Base-by-base conservation (phyloP, 2,888 invertebrate genomes). In the Cheilosia urbana region DNA sequence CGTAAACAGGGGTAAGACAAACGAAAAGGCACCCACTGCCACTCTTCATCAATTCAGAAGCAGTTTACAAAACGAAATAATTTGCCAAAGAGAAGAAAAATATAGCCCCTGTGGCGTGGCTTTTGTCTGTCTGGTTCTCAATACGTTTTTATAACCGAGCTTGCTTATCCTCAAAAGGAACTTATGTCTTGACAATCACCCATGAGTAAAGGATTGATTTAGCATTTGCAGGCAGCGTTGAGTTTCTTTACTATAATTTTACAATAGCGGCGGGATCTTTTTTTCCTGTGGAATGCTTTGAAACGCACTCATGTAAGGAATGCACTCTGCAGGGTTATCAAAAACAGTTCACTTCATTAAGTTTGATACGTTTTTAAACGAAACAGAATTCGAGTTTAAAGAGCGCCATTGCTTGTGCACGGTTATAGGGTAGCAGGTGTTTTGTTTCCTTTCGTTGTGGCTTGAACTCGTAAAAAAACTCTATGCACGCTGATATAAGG, bases 151-250 rank as follows among this genome's bases (percentile, higher is more conserved):
- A 49, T 60, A 40, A 40, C 34, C 34, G 55, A 55, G 45, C 55
- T 65, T 15, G 57, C 24, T 47, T 57, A 45, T 65, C 37, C 47
- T 55, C 24, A 15, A 62, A 62, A 30, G 30, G 19, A 27, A 51
- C 47, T 73, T 21, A 73, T 40, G 65, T 37, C 47, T 55, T 65
- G 63, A 57, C 73, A 73, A 55, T 24, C 37, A 55, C 47, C 69
- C 57, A 30, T 57, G 34, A 15, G 47, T 15, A 19, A 69, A 57
- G 65, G 63, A 73, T 73, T 73, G 63, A 65, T 73, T 55, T 63
- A 42, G 30, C 53, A 63, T 62, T 45, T 72, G 60, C 15, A 72
- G 30, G 30, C 17, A 11, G 51, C 40, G 19, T 51, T 42, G 47
- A 40, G 42, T 51, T 30, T 63, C 27, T 55, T 13, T 24, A 17